phyloP scores from a whole-genome alignment of 2,113 vertebrate species.

The Erythrocercus mccallii region DNA sequence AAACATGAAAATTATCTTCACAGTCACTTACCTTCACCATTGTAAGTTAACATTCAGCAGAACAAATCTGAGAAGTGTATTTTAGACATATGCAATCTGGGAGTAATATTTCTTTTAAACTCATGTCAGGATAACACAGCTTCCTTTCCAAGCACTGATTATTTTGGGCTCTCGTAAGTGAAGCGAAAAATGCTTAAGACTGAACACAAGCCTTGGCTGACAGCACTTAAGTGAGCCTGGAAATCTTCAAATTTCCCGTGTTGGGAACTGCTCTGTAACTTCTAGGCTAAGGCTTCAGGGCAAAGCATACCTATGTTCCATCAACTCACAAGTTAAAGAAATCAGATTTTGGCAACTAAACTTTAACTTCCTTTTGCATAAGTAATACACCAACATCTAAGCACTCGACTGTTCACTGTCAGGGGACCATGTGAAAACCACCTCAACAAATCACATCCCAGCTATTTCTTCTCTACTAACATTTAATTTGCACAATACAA shows the following conservation, averaged over 20 bases:
- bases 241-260: conserved; percentile 22
- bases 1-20: conserved; percentile 24
- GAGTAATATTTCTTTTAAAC: conserved; percentile 14
- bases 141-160: conserved; percentile 25
- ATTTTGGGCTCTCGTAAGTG: conserved; percentile 5
- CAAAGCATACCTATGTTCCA: not conserved
- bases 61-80: not conserved
- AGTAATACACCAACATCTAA: not conserved
- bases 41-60: conserved; percentile 26
- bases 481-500: not conserved
- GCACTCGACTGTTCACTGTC: not conserved
- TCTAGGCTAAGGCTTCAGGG: not conserved
- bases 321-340: not conserved
- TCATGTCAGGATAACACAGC: not conserved
- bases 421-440: not conserved
- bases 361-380: not conserved
- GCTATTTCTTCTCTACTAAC: not conserved
- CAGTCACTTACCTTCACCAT: conserved; percentile 16
- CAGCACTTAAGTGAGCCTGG: conserved; percentile 37
- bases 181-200: conserved; percentile 39
- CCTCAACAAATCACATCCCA: not conserved
- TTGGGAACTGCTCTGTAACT: not conserved
- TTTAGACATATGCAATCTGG: conserved; percentile 2
- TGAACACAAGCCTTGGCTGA: conserved; percentile 29
- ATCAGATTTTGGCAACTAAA: not conserved